Base-by-base conservation (phyloP, 2,888 invertebrate species). In the Dinocampus coccinellae region DNA sequence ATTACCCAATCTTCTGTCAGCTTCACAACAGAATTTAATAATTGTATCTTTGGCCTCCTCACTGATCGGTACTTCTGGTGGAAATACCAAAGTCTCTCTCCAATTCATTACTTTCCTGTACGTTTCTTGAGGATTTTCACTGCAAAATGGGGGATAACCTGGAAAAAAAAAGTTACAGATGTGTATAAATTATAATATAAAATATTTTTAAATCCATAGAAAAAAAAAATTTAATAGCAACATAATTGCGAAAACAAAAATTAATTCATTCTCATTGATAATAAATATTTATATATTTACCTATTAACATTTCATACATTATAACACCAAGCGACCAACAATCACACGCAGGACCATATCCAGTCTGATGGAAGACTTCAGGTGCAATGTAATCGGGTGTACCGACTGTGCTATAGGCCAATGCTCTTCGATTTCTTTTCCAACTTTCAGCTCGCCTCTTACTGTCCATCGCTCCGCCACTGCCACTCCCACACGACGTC, bases 231-330 rank as follows among this genome's bases (percentile, higher is more conserved):
- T 6, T 9, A 3, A 29, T 29, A 3, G 20, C 24, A 20, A 36
- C 2, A 29, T 7, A 60, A n/a, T n/a, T n/a, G n/a, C n/a, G n/a
- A n/a, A n/a, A n/a, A n/a, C n/a, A n/a, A n/a, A n/a, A n/a, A n/a
- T n/a, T n/a, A 10, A 11, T 36, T 57, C 16, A 6, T 58, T 36
- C 20, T 22, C 2, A 11, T 33, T 26, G 20, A 34, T 20, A 26
- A 60, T 53, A 55, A 22, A 39, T 58, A 60, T 55, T 13, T 20
- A 16, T 62, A 65, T 34, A 47, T 26, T 83, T 83, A 92, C 92
- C 99, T 89, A 99, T 99, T 80, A 99, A 91, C 99, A 99, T 99
- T 90, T 99, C 99, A 89, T 99, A 99, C 99, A 99, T 99, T 82
- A 99, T 99, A 71, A 99, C 99, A 29, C 99, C 99, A 71, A 99